phyloP scores from a whole-genome alignment of 2,888 invertebrate species.

The Spodoptera picta region DNA sequence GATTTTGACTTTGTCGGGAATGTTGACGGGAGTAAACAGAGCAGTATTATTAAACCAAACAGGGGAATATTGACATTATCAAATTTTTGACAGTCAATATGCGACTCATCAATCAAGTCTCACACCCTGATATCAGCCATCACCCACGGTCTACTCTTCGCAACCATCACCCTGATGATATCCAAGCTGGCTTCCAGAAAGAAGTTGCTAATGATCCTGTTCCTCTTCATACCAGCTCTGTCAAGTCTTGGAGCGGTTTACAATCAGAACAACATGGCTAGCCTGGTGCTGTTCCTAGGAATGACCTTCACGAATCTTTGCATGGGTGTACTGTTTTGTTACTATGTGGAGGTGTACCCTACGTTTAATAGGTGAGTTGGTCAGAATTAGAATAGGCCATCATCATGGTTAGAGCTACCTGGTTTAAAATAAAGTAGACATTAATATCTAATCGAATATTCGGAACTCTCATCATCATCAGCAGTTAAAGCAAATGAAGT shows the following conservation, averaged over 20 bases:
- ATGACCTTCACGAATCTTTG: conserved; percentile 60
- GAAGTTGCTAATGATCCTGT: conserved; percentile 53
- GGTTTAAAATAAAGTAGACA: too few relatives aligned
- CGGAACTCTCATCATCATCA: not conserved
- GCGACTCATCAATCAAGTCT: conserved; percentile 37
- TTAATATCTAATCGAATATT: too few relatives aligned
- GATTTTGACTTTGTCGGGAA: too few relatives aligned
- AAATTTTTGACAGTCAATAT: conserved; percentile 22
- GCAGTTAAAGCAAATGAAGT: too few relatives aligned
- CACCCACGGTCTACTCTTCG: conserved; percentile 46
- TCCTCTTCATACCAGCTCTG: conserved; percentile 46
- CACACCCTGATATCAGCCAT: conserved; percentile 42
- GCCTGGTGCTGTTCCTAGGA: conserved; percentile 59
- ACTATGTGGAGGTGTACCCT: conserved; percentile 52
- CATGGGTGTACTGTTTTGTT: conserved; percentile 56
- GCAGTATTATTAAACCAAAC: too few relatives aligned
- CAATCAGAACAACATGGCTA: conserved; percentile 50
- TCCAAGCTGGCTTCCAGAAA: conserved; percentile 53
- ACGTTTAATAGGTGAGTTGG: conserved; percentile 45
- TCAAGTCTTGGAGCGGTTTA: conserved; percentile 53
- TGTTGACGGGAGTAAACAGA: too few relatives aligned
- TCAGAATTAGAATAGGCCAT: not conserved
- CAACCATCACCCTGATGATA: conserved; percentile 51
- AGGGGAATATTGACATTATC: too few relatives aligned
- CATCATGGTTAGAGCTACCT: too few relatives aligned